These are phyloP conservation scores for Eupsittula cactorum DNA, from an alignment of 2,113 vertebrate species.

Conservation along the genomic window DNA sequence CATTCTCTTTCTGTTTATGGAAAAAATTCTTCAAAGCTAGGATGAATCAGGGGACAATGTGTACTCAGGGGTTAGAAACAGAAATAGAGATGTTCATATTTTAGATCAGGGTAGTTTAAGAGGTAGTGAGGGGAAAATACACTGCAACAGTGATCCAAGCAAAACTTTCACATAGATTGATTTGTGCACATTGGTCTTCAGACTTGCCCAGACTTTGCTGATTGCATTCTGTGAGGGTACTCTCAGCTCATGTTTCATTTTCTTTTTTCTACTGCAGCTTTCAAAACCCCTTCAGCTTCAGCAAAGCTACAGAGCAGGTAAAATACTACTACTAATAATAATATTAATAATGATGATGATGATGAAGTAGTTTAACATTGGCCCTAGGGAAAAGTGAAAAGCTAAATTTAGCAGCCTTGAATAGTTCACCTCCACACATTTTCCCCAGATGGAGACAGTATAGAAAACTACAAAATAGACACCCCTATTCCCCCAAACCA, in stretches of 20 bases:
- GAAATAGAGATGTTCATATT: neutral
- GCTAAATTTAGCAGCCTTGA: neutral
- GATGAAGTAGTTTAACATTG: neutral
- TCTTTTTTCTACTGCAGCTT: constrained; percentile 1
- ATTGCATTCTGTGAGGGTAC: neutral
- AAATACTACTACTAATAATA: neutral
- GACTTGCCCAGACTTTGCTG: neutral
- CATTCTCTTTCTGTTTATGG: neutral
- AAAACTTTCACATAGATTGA: neutral
- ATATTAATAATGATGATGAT: neutral
- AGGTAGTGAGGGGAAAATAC: neutral
- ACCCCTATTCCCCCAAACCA: neutral
- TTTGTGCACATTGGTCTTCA: neutral
- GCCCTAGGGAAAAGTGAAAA: neutral
- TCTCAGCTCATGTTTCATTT: neutral
- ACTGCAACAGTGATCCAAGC: neutral
- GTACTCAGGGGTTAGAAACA: neutral
- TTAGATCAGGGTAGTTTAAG: neutral
- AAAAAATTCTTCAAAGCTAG: neutral
- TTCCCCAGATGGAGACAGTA: neutral
- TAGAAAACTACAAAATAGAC: neutral
- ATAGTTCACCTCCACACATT: neutral
- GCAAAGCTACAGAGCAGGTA: neutral
- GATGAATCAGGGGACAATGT: neutral
- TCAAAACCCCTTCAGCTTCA: neutral